phyloP scores from a whole-genome alignment of 92 coral and sea anemone genomes.

The Anthopleura xanthogrammica region DNA sequence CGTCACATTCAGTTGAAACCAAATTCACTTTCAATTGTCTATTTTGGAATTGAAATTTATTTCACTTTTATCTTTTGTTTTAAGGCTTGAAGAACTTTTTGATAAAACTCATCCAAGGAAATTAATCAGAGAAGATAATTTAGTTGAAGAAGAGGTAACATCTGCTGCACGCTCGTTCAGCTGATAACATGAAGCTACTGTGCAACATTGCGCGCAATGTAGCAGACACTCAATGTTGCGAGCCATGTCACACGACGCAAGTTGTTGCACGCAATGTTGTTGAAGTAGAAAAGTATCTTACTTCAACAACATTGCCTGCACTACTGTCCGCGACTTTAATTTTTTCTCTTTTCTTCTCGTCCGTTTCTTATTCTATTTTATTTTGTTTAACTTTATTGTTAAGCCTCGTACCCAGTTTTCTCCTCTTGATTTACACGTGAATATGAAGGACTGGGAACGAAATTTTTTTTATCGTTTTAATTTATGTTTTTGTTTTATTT shows the following conservation, averaged over 20 bases:
- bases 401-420: background rate
- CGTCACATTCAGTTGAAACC: too few relatives aligned
- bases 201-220: too few relatives aligned
- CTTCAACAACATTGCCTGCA: too few relatives aligned
- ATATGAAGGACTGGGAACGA: background rate
- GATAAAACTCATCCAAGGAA: background rate
- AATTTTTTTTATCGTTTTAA: background rate
- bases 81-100: conserved; percentile 11
- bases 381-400: background rate
- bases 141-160: conserved; percentile 19
- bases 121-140: background rate
- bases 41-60: background rate
- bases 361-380: background rate
- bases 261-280: too few relatives aligned
- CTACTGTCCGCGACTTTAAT: too few relatives aligned
- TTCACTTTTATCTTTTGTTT: background rate
- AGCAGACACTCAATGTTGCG: background rate
- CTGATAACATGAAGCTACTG: background rate
- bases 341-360: background rate
- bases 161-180: background rate
- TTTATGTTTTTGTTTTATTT: background rate
- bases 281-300: too few relatives aligned
- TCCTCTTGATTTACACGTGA: background rate
- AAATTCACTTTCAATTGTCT: too few relatives aligned
- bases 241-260: too few relatives aligned